phyloP scores from a whole-genome alignment of 2,113 vertebrate genomes.

The Pseudolaguvia tuberculata region DNA sequence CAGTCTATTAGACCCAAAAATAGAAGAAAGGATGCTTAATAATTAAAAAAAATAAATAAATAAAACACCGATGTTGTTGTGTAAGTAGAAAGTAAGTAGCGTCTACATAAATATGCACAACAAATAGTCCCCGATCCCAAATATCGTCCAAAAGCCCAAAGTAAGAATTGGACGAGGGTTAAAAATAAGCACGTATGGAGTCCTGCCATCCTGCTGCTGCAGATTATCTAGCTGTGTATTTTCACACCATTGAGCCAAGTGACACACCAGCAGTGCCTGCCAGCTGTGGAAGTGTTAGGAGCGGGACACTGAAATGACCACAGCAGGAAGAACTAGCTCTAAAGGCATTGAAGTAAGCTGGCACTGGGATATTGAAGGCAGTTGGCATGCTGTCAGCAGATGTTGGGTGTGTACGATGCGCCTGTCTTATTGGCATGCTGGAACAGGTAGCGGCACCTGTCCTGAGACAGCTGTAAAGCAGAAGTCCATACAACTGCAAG shows the following conservation, averaged over 20 bases:
- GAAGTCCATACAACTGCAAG: conserved; percentile 92
- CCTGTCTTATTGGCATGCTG: conserved; percentile 91
- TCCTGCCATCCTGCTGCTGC: conserved; percentile 15
- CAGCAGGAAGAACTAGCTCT: conserved; percentile 60
- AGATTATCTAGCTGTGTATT: conserved; percentile 52
- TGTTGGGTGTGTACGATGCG: conserved; percentile 75
- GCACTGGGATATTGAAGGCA: conserved; percentile 67
- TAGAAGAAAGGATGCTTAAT: background rate
- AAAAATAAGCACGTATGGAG: conserved; percentile 24
- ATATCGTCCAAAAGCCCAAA: conserved; percentile 14
- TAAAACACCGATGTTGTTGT: background rate
- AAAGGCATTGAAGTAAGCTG: conserved; percentile 73
- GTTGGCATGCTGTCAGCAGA: conserved; percentile 85
- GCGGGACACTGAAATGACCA: conserved; percentile 61
- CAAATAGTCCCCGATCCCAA: background rate
- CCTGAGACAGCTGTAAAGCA: conserved; percentile 97
- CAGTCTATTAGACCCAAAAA: conserved; percentile 32
- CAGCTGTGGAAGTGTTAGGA: conserved; percentile 65
- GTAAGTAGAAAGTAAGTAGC: background rate
- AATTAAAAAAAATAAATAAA: background rate
- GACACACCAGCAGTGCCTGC: conserved; percentile 65
- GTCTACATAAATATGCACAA: conserved; percentile 14
- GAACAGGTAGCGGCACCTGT: conserved; percentile 80
- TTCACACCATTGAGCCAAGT: conserved; percentile 66
- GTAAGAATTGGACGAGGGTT: background rate